Evolutionary conservation across 2,113 vertebrate species (phyloP), one percentile per base, ranked within the genome.

Genomic region (Hippoglossus stenolepis): DNA sequence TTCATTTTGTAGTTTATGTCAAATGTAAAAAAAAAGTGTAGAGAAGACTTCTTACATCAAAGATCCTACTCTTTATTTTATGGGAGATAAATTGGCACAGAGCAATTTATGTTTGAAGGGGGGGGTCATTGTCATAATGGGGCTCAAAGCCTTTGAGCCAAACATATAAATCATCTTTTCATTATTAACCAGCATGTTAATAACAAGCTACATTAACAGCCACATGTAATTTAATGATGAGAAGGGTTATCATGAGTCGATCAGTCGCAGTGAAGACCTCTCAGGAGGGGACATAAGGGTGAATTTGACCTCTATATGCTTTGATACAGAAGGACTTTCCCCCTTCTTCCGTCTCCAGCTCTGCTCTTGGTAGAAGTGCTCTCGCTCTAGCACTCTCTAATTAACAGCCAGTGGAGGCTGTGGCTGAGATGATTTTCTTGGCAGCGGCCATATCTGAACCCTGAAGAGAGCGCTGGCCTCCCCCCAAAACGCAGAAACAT

Each of bases 381-480:
- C 89, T 85, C 71, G 35, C 57, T 85, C 85, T 78, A 90, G 91
- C 72, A 49, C 79, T 82, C 81, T 85, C 86, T 89, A 90, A 93
- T 92, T 92, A 93, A 90, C 87, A 84, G 85, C 76, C 86, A 87
- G 70, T 8, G 73, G 85, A 63, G 74, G 83, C 88, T 75, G 76
- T 61, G 68, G 79, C 76, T 85, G 75, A 70, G 75, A 79, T 70
- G 85, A 71, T 91, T 85, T 90, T 87, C 89, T 86, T 87, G 76
- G 86, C 84, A 83, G 81, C 62, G 8, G 38, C 20, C 65, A 81
- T 86, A 70, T 76, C 70, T 80, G 71, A 73, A 43, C 85, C 73
- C 84, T 67, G 60, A 85, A 85, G 79, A 89, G 73, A 73, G 75
- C 49, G 26, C 66, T 90, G 87, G 87, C 87, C 75, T 65, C 54